Conservation (phyloP, 2,888 invertebrate genomes). For the Argynnis bischoffii region DNA sequence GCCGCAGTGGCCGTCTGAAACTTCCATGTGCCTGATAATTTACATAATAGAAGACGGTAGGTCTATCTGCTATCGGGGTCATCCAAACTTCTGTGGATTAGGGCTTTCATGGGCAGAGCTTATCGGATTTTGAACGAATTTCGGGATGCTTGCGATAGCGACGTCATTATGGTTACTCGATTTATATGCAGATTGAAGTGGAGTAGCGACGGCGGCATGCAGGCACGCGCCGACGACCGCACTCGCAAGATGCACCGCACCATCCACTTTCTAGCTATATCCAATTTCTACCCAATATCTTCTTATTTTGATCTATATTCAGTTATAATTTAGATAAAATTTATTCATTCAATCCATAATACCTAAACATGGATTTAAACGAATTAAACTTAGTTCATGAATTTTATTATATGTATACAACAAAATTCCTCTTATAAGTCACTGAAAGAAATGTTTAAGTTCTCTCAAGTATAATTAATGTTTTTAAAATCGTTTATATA, state of each 20-base stretch:
- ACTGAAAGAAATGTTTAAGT: too few species aligned
- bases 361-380: too few species aligned
- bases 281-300: conserved; percentile 25
- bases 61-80: conserved; percentile 79
- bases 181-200: conserved; percentile 81
- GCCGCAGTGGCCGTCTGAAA: conserved; percentile 70
- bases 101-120: conserved; percentile 75
- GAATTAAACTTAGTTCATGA: too few species aligned
- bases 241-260: conserved; percentile 44
- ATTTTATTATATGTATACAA: too few species aligned
- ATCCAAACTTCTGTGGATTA: conserved; percentile 77
- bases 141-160: conserved; percentile 76
- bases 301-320: conserved; percentile 29
- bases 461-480: too few species aligned
- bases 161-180: conserved; percentile 81
- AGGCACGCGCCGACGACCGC: conserved; percentile 54
- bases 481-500: too few species aligned
- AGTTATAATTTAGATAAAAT: conserved; percentile 11
- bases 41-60: conserved; percentile 80
- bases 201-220: conserved; percentile 59
- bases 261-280: conserved; percentile 36
- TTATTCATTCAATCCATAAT: background rate
- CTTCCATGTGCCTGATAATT: conserved; percentile 78
- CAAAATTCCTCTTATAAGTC: too few species aligned
- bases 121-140: conserved; percentile 80